These are phyloP conservation scores for Actinemys pallida DNA, from an alignment of 2,113 vertebrate species.

Conservation along the genomic window DNA sequence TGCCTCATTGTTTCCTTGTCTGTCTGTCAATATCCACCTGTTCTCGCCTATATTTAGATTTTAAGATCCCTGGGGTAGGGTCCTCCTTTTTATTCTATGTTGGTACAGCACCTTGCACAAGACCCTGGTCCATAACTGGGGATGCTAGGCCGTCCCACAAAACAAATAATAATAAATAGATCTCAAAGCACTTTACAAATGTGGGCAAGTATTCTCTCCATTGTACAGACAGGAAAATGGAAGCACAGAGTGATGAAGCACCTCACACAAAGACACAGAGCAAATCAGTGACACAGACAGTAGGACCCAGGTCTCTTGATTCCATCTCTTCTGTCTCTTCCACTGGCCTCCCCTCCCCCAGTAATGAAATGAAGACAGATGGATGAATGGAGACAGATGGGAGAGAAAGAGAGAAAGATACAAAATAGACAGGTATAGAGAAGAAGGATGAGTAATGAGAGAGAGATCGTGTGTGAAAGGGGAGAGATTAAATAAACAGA, in stretches of 20 bases:
- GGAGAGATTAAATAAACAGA: background rate
- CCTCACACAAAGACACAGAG: background rate
- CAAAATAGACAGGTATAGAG: background rate
- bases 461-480: background rate
- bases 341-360: background rate
- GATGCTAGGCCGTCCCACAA: accelerated
- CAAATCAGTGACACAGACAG: background rate
- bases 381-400: background rate
- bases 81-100: constrained; percentile 24
- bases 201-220: background rate
- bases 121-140: background rate
- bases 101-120: background rate
- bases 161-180: background rate
- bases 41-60: accelerated
- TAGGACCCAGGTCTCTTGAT: background rate
- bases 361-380: background rate
- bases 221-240: background rate
- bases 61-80: background rate
- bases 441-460: background rate
- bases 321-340: accelerated
- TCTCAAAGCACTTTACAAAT: background rate
- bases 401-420: background rate
- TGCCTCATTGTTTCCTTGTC: background rate
- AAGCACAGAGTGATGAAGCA: background rate
- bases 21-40: background rate